Base-by-base conservation (phyloP, 2,888 invertebrate genomes). In the Elysia crispata region DNA sequence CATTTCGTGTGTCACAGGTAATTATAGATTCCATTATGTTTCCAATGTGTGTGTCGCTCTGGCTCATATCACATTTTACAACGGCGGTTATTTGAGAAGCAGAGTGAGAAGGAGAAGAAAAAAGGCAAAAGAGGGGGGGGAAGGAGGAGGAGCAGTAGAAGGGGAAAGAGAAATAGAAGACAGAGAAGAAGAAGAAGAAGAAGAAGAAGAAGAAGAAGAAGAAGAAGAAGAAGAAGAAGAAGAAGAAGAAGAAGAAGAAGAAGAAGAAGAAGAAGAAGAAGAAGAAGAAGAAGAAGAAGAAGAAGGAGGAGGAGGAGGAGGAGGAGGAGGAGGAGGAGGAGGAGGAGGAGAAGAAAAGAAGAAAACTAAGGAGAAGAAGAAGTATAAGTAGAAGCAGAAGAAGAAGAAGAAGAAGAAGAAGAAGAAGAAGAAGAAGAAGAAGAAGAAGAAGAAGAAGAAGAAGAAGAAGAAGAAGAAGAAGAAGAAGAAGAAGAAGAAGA, bases 221-320 rank as follows among this genome's bases (percentile, higher is more conserved):
- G 49, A 66, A 41, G 30, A 49, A 76, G 33, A 66, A 20, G 66
- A 49, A 66, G 41, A 23, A 33, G 28, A n/a, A 49, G 31, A 23
- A 30, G 54, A 49, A 28, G 28, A 62, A 50, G 15, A n/a, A 18
- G 23, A 64, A 41, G 64, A n/a, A 64, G 64, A 64, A 23, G 41
- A 31, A 50, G 30, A 60, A 25, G 25, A 23, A 41, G 41, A 41
- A 41, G 31, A 33, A 70, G 8, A 70, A 33, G 31, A 18, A 70
- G 70, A 70, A 18, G 31, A 33, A 70, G 8, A 70, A 33, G 31
- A n/a, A 70, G 70, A 70, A n/a, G 31, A 33, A 70, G 15, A 70
- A 33, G 31, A n/a, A 70, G 70, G 31, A n/a, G 31, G 70, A 70
- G 15, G 31, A 33, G 31, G 15, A 41, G 41, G 31, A n/a, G 23